Percentiles rank a stretch among this genome's conserved stretches.
Evolutionary conservation across 1,140 invertebrate species (phyloP).

Genomic region (Diachasma alloeum): DNA sequence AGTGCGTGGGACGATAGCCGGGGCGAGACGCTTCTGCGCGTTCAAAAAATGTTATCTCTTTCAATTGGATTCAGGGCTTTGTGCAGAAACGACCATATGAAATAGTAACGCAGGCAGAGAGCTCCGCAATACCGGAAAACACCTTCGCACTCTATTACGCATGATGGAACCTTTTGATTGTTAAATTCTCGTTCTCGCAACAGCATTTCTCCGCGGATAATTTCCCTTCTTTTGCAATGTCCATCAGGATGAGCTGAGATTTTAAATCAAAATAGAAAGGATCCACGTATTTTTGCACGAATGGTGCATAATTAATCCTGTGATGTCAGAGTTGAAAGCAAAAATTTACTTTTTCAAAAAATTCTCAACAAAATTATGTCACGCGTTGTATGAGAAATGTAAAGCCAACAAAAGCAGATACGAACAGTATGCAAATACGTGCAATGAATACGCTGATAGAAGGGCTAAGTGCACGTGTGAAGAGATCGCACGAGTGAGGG

Average conservation of each 20-base stretch:
- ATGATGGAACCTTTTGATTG: too few relatives aligned
- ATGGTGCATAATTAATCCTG: not conserved
- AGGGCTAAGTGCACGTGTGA: constrained; percentile 16
- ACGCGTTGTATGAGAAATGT: not conserved
- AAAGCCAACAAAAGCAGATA: constrained; percentile 15
- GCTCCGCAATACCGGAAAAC: too few relatives aligned
- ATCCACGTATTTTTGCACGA: not conserved
- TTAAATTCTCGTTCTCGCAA: too few relatives aligned
- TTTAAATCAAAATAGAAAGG: not conserved
- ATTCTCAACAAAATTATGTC: not conserved
- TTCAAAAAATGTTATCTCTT: too few relatives aligned
- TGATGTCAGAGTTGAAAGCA: not conserved
- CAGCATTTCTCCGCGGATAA: too few relatives aligned
- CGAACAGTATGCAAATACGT: constrained; percentile 29
- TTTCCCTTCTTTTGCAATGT: not conserved
- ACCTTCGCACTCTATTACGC: too few relatives aligned
- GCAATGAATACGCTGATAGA: constrained; percentile 30
- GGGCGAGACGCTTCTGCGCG: too few relatives aligned
- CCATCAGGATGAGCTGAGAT: not conserved
- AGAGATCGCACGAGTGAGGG: not conserved
- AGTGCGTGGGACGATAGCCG: too few relatives aligned
- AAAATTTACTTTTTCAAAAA: not conserved
- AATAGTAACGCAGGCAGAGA: too few relatives aligned
- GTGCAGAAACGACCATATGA: too few relatives aligned
- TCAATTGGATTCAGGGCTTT: too few relatives aligned